Evolutionary conservation across 2,113 vertebrate genomes (phyloP), one percentile per base, ranked within the genome.

Genomic region (Lontra canadensis): DNA sequence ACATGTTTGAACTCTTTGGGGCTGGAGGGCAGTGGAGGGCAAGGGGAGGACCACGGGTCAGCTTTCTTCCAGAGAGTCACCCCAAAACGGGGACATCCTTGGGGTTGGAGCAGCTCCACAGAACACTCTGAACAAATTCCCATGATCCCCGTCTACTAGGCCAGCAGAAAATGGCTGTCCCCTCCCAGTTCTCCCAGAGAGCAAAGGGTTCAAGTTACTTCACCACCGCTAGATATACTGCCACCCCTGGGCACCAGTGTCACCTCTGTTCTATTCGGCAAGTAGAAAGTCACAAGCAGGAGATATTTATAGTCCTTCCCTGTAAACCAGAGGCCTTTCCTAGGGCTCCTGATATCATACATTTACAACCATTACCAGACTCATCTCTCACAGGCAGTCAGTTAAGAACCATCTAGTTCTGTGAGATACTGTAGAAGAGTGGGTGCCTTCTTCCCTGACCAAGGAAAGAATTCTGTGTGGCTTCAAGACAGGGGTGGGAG

Each of bases 31-130:
- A 96, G 55, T 55, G 73, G 55, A 80, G 95, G 47, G 49, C 71
- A 6, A 18, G 57, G 34, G 25, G 29, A 44, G 29, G 52, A 81
- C 71, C 89, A 80, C 1, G 0, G 87, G 89, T 88, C 95, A 86
- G 73, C 25, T 85, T 90, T 95, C 49, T 90, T 79, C 31, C 88
- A 82, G 61, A 88, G 29, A 88, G 29, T 69, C 79, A 73, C 97
- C 90, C 94, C 52, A 2, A 96, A 95, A 94, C n/a, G 63, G 93
- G 74, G 71, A 71, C 4, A 7, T 86, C 81, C 81, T 85, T 44
- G n/a, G 57, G n/a, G 57, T 49, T 95, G 88, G 83, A 44, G 81
- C 63, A 79, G 71, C 29, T 96, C 88, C 88, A 91, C 44, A 86
- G 90, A 78, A 63, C 52, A 69, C 59, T 52, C 59, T 52, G 61